phyloP scores from a whole-genome alignment of 2,797 vertebrate species.

The Tadarida brasiliensis region DNA sequence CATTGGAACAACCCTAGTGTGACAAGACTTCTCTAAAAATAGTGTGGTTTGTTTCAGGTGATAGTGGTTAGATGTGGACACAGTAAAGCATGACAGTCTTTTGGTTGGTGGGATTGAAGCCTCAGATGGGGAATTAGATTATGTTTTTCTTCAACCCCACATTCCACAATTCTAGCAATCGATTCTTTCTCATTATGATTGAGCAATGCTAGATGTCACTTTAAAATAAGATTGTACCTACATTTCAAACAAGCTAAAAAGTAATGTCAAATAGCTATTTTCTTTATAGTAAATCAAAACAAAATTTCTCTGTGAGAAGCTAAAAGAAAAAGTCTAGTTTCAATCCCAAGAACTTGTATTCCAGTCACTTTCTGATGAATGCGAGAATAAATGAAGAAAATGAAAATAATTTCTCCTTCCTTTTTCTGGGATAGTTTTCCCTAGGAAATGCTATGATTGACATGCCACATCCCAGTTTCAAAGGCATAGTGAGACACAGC shows the following conservation, averaged over 20 bases:
- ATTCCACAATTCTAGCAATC: constrained; percentile 6
- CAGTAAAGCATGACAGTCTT: neutral
- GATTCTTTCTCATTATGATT: neutral
- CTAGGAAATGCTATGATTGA: neutral
- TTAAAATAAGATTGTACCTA: neutral
- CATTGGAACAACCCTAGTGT: neutral
- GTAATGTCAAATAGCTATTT: neutral
- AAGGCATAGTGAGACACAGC: neutral
- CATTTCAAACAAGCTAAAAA: constrained; percentile 53
- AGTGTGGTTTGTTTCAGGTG: neutral
- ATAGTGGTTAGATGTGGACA: neutral
- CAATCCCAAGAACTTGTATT: neutral
- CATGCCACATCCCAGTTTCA: neutral
- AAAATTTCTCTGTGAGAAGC: neutral
- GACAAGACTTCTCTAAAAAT: neutral
- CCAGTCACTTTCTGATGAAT: neutral
- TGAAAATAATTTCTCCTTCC: neutral
- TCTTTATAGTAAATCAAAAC: constrained; percentile 39
- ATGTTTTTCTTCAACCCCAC: neutral
- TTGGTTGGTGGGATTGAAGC: neutral
- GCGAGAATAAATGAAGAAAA: neutral
- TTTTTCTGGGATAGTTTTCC: neutral
- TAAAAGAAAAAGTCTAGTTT: neutral
- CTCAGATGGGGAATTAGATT: neutral
- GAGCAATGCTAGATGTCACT: neutral